Conservation (phyloP, 2,113 vertebrate species). For the Diglossa brunneiventris region DNA sequence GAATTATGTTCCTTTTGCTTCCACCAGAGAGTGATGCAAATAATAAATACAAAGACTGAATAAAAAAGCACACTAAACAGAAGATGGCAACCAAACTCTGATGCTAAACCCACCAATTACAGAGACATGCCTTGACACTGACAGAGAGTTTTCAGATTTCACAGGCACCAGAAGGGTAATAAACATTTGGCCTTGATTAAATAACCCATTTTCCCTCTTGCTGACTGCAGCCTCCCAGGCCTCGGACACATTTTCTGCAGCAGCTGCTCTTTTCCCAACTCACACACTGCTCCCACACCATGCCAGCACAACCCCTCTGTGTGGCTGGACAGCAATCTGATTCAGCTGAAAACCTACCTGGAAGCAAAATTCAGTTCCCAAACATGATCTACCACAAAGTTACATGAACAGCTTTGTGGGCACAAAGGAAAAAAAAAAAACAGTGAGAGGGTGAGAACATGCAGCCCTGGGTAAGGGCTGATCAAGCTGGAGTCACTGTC, state of each 20-base stretch:
- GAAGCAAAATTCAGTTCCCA: neutral
- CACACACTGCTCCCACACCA: neutral
- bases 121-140: neutral
- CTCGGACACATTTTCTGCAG: neutral
- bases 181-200: constrained; percentile 23
- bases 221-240: neutral
- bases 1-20: neutral
- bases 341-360: neutral
- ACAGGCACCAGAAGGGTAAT: constrained; percentile 17
- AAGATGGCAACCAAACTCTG: neutral
- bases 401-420: neutral
- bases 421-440: neutral
- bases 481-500: neutral
- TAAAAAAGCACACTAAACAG: neutral
- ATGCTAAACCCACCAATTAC: neutral
- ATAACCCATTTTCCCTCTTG: neutral
- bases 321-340: neutral
- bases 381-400: neutral
- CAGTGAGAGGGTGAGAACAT: neutral
- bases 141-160: constrained; percentile 1
- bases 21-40: neutral
- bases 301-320: neutral
- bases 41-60: neutral
- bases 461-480: neutral
- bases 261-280: neutral